These are phyloP conservation scores for Drosophila nebulosa DNA, from an alignment of 1,140 invertebrate species.

Conservation along the genomic window DNA sequence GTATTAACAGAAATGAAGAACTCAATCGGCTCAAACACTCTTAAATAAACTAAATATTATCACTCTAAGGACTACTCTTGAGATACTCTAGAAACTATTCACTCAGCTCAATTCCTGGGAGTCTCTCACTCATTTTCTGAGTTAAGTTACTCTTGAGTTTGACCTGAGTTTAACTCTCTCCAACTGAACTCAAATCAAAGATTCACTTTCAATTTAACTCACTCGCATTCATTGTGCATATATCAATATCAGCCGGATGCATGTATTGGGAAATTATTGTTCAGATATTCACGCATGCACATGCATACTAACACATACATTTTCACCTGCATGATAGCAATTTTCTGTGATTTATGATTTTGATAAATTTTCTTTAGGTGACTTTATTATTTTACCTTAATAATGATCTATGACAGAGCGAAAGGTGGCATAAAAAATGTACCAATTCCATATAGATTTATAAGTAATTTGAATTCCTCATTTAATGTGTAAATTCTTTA, in stretches of 20 bases:
- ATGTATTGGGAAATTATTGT: slow-evolving; percentile 55
- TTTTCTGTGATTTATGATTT: slow-evolving; percentile 76
- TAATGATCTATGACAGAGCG: slow-evolving; percentile 62
- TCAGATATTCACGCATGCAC: slow-evolving; percentile 5
- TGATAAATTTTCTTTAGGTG: slow-evolving; percentile 74
- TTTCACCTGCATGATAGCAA: slow-evolving; percentile 42
- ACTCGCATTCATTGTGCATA: slow-evolving; percentile 36
- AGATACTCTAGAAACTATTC: no score
- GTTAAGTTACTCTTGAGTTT: not conserved
- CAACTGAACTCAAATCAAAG: not conserved
- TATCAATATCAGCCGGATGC: slow-evolving; percentile 32
- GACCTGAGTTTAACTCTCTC: not conserved
- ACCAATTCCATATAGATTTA: not conserved
- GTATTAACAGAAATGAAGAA: no score
- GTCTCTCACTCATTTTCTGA: not conserved
- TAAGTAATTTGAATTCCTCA: not conserved
- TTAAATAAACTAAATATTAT: no score
- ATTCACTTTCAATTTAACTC: not conserved
- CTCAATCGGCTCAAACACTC: no score
- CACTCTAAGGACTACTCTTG: no score
- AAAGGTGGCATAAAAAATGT: not conserved
- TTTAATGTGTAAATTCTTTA: no score
- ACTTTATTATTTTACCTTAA: slow-evolving; percentile 74
- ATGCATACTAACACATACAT: slow-evolving; percentile 16
- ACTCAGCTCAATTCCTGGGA: not conserved